Percentiles rank a stretch among this genome's conserved stretches.
phyloP scores from a whole-genome alignment of 2,888 invertebrate genomes.

The Adineta ricciae region DNA sequence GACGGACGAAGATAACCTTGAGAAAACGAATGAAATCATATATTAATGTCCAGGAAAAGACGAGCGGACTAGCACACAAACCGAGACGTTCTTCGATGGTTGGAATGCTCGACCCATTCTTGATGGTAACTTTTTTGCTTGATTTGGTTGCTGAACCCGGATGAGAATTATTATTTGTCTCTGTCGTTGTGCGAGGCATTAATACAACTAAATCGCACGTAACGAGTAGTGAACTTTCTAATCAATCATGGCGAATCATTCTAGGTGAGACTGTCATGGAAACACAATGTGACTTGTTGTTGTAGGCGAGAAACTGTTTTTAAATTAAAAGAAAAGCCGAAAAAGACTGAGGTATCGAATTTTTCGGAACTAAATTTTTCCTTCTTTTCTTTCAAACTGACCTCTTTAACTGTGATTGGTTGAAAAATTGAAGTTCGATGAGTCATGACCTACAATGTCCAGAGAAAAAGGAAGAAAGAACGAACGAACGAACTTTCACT shows the following conservation, averaged over 20 bases:
- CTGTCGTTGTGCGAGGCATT: conserved; percentile 6
- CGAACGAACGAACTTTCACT: neutral
- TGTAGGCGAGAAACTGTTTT: neutral
- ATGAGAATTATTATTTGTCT: neutral
- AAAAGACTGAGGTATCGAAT: no score
- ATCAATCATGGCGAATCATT: neutral
- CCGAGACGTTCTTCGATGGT: conserved; percentile 9
- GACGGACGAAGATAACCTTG: conserved; percentile 48
- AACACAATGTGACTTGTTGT: neutral
- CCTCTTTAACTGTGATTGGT: neutral
- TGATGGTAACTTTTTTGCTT: neutral
- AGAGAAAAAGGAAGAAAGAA: neutral
- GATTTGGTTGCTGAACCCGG: neutral
- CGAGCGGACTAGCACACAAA: neutral
- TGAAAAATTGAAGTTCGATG: neutral
- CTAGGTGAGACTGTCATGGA: neutral
- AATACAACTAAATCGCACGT: neutral
- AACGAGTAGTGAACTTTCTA: no score
- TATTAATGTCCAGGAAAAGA: neutral
- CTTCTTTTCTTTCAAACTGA: neutral
- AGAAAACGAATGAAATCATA: conserved; percentile 30
- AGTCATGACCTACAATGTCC: neutral
- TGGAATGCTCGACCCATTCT: neutral
- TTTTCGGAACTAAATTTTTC: no score
- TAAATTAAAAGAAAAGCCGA: neutral